Percentiles rank a stretch among this genome's conserved stretches.
phyloP scores from a whole-genome alignment of 2,113 vertebrate genomes.

The Nanger granti region DNA sequence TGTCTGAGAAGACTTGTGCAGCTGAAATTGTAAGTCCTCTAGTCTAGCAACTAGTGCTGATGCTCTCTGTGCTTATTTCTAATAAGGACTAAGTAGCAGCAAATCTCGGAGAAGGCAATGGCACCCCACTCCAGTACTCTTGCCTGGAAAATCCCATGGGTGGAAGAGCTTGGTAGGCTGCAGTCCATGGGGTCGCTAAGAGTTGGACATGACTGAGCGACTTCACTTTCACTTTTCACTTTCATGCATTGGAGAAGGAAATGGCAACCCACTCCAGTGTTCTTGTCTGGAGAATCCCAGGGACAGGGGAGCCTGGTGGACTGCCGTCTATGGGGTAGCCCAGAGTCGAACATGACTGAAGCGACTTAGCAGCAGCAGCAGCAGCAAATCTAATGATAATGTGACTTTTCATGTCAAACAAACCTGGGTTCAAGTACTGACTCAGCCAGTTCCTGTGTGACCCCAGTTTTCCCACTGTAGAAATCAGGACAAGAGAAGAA shows the following conservation, averaged over 20 bases:
- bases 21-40: background rate
- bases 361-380: background rate
- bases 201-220: too few species aligned
- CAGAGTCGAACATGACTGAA: too few species aligned
- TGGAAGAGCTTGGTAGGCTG: too few species aligned
- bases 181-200: too few species aligned
- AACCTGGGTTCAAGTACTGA: background rate
- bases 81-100: background rate
- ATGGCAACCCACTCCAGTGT: too few species aligned
- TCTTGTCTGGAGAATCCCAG: too few species aligned
- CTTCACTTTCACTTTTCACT: too few species aligned
- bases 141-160: too few species aligned
- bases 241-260: too few species aligned
- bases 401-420: background rate
- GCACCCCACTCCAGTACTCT: too few species aligned
- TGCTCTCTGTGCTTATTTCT: background rate
- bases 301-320: too few species aligned
- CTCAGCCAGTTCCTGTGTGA: background rate
- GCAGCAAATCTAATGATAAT: background rate
- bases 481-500: background rate
- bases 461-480: background rate
- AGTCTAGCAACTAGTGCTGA: background rate
- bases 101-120: background rate
- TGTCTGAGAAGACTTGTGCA: background rate
- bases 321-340: too few species aligned